phyloP scores from a whole-genome alignment of 2,888 invertebrate species.

The Scaptomyza flava region DNA sequence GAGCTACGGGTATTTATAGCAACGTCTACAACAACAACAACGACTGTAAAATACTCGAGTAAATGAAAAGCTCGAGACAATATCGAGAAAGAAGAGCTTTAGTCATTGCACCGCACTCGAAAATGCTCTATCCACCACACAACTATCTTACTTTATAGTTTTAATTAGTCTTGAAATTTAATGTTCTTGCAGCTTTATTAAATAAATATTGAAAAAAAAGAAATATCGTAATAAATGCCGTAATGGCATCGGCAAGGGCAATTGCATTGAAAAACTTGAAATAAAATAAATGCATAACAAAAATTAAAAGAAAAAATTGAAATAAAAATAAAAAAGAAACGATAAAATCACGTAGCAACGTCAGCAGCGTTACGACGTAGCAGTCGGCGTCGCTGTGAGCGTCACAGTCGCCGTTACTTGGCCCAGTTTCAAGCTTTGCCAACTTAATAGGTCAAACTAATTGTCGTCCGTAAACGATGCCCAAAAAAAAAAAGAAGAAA shows the following conservation, averaged over 20 bases:
- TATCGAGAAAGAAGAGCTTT: constrained; percentile 17
- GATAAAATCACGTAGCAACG: constrained; percentile 7
- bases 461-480: constrained; percentile 37
- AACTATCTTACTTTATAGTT: no score
- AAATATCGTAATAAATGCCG: neutral
- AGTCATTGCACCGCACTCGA: neutral
- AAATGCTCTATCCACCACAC: constrained; percentile 27
- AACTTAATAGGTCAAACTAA: constrained; percentile 57
- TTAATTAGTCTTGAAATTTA: no score
- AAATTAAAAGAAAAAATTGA: constrained; percentile 2
- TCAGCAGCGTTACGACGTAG: constrained; percentile 5
- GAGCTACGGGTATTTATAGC: constrained; percentile 65
- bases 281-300: constrained; percentile 10
- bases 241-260: constrained; percentile 12
- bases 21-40: constrained; percentile 25
- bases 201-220: neutral
- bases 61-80: constrained; percentile 53
- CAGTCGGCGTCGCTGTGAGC: constrained; percentile 16
- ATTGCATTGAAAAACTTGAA: constrained; percentile 23
- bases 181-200: no score
- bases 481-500: constrained; percentile 18
- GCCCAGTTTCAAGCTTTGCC: constrained; percentile 61
- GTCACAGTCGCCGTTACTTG: constrained; percentile 28
- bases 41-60: constrained; percentile 45
- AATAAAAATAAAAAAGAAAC: neutral